phyloP scores from a whole-genome alignment of 2,797 vertebrate genomes.

The Hippocampus kuda region DNA sequence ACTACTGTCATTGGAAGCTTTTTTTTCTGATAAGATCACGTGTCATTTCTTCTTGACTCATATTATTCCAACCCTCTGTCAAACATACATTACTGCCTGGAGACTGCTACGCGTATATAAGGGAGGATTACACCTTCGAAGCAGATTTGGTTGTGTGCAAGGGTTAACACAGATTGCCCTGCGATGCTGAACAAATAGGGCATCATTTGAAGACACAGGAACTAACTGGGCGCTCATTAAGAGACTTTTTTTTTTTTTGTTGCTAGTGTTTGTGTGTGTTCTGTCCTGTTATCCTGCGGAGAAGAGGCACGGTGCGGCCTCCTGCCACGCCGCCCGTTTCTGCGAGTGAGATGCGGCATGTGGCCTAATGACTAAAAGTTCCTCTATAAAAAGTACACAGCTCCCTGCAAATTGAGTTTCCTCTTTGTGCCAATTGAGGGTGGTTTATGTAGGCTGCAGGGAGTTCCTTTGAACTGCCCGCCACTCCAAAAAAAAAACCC shows the following conservation, averaged over 20 bases:
- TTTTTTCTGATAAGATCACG: constrained; percentile 26
- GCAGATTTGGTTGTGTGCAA: constrained; percentile 68
- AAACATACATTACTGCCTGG: constrained; percentile 51
- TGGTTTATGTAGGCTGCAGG: constrained; percentile 77
- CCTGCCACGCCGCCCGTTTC: constrained; percentile 57
- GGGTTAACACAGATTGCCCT: constrained; percentile 69
- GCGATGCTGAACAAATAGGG: constrained; percentile 67
- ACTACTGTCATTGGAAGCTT: constrained; percentile 40
- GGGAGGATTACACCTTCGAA: constrained; percentile 79
- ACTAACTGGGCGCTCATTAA: constrained; percentile 67
- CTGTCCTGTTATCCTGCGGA: constrained; percentile 47
- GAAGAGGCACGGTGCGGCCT: constrained; percentile 57
- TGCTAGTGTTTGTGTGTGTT: constrained; percentile 22
- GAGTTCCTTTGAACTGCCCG: constrained; percentile 73
- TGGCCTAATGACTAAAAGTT: constrained; percentile 78
- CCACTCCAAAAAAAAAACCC: constrained; percentile 45
- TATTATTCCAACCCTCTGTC: background rate
- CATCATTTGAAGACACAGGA: constrained; percentile 67
- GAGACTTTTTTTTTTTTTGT: constrained; percentile 40
- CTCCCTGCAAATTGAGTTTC: constrained; percentile 81
- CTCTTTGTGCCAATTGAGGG: constrained; percentile 80
- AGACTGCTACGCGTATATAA: constrained; percentile 72
- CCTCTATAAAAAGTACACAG: constrained; percentile 76
- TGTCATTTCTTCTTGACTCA: background rate
- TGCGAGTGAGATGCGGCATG: constrained; percentile 63